These are phyloP conservation scores for Thymelicus lineola DNA, from an alignment of 2,888 invertebrate species.

Conservation along the genomic window DNA sequence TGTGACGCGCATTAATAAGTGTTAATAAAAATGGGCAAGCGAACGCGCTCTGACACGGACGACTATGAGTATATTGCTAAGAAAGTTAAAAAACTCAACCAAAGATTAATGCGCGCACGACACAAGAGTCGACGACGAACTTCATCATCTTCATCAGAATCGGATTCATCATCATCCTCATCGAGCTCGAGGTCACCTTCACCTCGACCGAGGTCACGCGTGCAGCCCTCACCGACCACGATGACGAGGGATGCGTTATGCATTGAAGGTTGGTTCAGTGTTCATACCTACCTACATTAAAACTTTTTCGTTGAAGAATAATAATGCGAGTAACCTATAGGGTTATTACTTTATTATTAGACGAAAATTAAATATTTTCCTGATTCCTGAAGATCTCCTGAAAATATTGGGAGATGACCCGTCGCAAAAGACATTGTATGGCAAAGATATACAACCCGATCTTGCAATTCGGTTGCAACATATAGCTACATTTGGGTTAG, in stretches of 20 bases:
- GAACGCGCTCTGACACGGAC: conserved; percentile 1
- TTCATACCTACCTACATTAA: no score
- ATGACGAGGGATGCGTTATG: background rate
- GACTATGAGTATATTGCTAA: conserved; percentile 15
- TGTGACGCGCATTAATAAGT: no score
- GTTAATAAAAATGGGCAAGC: background rate
- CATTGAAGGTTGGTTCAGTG: conserved; percentile 2
- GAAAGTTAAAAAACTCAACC: conserved; percentile 17
- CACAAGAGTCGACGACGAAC: conserved; percentile 13
- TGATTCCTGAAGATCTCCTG: conserved; percentile 23
- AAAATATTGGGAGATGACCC: conserved; percentile 42
- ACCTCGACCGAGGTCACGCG: no score
- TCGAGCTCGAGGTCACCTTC: background rate
- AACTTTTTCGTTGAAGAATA: no score
- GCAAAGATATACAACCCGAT: conserved; percentile 43
- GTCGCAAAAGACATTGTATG: conserved; percentile 39
- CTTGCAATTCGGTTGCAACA: conserved; percentile 37
- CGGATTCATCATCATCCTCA: conserved; percentile 5
- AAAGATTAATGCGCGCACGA: conserved; percentile 12
- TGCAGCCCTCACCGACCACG: background rate
- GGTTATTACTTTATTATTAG: conserved; percentile 30
- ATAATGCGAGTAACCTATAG: background rate
- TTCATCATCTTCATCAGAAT: background rate
- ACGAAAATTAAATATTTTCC: conserved; percentile 5
- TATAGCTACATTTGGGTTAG: conserved; percentile 40